Evolutionary conservation across 2,797 vertebrate species (phyloP).

Genomic region (Triplophysa bombifrons): DNA sequence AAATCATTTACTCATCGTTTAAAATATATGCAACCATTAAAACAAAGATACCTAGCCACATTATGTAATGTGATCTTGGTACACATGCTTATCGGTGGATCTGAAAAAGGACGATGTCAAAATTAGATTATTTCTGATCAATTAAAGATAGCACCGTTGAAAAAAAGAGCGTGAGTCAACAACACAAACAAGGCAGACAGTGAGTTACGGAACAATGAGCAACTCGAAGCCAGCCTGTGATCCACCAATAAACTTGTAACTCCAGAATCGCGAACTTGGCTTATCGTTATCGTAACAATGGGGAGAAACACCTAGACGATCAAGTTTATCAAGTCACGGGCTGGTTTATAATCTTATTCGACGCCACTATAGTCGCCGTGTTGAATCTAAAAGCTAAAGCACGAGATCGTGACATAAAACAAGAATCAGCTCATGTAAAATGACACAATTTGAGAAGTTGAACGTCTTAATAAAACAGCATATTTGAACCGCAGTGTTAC

Average conservation of each 20-base stretch:
- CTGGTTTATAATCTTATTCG: conserved; percentile 16
- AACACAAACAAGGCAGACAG: conserved; percentile 21
- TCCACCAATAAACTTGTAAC: conserved; percentile 72
- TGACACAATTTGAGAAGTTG: neutral
- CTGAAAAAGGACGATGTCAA: neutral
- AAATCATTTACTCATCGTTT: too few relatives aligned
- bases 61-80: neutral
- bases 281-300: conserved; percentile 48
- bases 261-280: conserved; percentile 68
- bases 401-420: conserved; percentile 8
- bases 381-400: neutral
- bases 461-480: too few relatives aligned
- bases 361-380: conserved; percentile 14
- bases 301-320: neutral
- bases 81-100: neutral
- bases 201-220: conserved; percentile 70
- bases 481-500: neutral
- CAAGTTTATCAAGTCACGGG: neutral
- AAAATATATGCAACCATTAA: too few relatives aligned
- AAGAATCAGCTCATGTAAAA: neutral
- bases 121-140: neutral
- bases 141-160: neutral
- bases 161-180: neutral
- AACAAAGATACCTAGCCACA: neutral
- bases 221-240: conserved; percentile 40